Evolutionary conservation across 2,797 vertebrate species (phyloP), one percentile per base, ranked within the genome.

Genomic region (Galagoides demidoff): DNA sequence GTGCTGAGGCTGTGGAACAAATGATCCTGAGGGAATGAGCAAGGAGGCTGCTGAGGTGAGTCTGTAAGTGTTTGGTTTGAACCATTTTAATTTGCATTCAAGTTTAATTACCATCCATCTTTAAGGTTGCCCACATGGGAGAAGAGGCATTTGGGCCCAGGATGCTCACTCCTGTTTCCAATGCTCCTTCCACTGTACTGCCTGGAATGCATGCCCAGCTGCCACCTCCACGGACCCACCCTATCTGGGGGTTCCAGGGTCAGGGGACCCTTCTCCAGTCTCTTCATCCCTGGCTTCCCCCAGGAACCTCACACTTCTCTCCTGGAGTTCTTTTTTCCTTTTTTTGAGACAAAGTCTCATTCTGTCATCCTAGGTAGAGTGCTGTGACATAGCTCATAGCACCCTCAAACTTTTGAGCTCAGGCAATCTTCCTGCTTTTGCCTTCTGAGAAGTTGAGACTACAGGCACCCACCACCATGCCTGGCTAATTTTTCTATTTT

Each of bases 51-150:
- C 93, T 0, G 43, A 92, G 57, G 83, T 82, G 37, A 95, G 63
- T 89, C 76, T 92, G 45, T 85, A 92, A 94, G 96, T 92, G 90
- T 96, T 94, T 92, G 96, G 86, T 85, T 84, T 96, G 94, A 96
- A 85, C 71, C 57, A 49, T 87, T 94, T 95, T 92, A 77, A 95
- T 96, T 92, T 96, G 95, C 88, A 70, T 87, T 94, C 91, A 79
- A 31, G 66, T 94, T 87, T 93, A 95, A 97, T 95, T 91, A 89
- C 85, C 63, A 81, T 61, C 27, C 37, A 0, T 83, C 71, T 91
- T 88, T 87, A 55, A 85, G 74, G 95, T 87, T 81, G 85, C 71
- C 71, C 55, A 52, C 19, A 0, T 74, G 96, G 90, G 86, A 94
- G 81, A 84, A 84, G 79, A 89, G 52, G 57, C 63, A 17, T 23